Percentiles rank a stretch among this genome's conserved stretches.
phyloP scores from a whole-genome alignment of 2,888 invertebrate genomes.

The Omphaloscelis lunosa region DNA sequence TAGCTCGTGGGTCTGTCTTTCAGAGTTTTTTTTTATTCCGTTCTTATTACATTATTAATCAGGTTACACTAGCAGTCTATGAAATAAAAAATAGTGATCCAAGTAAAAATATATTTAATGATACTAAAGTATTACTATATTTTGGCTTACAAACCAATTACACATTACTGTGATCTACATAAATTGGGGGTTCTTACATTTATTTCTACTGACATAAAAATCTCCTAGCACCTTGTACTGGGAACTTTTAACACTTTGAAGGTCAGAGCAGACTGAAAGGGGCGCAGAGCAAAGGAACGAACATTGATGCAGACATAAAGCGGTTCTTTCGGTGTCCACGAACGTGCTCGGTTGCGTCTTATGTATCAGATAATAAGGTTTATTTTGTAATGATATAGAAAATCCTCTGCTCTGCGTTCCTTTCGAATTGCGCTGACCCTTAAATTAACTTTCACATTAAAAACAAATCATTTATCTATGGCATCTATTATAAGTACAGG shows the following conservation, averaged over 20 bases:
- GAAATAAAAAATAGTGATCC: slow-evolving; percentile 57
- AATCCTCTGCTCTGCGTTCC: not conserved
- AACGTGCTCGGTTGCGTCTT: not conserved
- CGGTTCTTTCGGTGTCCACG: accelerated
- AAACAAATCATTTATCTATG: slow-evolving; percentile 61
- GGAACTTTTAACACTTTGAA: slow-evolving; percentile 56
- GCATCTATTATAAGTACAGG: slow-evolving; percentile 69
- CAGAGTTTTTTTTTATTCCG: not conserved
- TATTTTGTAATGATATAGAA: not conserved
- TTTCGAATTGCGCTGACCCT: not conserved
- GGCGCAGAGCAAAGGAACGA: not conserved
- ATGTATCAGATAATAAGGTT: not conserved
- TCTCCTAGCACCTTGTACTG: slow-evolving; percentile 77
- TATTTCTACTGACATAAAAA: slow-evolving; percentile 66
- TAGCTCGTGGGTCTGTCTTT: not conserved
- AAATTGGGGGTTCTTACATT: slow-evolving; percentile 72
- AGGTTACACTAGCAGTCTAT: not conserved
- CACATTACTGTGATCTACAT: slow-evolving; percentile 66
- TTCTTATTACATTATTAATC: not conserved
- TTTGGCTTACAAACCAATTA: slow-evolving; percentile 78
- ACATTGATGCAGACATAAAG: not conserved
- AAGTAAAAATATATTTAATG: slow-evolving; percentile 87
- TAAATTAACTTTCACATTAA: slow-evolving; percentile 45
- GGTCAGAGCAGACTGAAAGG: not conserved
- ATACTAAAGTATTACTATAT: slow-evolving; percentile 74